Conservation (phyloP, 2,113 vertebrate genomes). For the Dromaius novaehollandiae region DNA sequence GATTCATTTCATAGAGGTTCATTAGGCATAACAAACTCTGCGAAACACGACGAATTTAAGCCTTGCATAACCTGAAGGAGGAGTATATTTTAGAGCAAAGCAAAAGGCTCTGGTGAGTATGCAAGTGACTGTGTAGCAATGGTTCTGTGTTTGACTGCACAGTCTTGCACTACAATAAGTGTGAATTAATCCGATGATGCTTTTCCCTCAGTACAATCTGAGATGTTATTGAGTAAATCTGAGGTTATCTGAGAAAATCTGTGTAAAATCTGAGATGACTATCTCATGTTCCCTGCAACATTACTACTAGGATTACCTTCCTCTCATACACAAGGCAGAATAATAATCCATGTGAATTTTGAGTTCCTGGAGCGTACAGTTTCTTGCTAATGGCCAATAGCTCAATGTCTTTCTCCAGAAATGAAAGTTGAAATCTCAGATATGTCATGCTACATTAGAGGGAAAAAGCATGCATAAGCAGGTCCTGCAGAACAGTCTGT, state of each 20-base stretch:
- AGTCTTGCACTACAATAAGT: background rate
- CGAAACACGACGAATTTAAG: background rate
- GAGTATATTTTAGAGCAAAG: background rate
- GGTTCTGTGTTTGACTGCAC: background rate
- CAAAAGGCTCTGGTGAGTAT: background rate
- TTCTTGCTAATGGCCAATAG: background rate
- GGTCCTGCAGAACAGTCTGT: background rate
- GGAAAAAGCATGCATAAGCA: background rate
- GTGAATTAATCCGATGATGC: background rate
- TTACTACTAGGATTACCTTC: background rate
- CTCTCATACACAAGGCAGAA: background rate
- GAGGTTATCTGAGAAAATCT: background rate
- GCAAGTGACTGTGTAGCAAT: too few species aligned
- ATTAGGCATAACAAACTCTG: background rate
- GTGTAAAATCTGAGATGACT: background rate
- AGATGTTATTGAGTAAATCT: background rate
- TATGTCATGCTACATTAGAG: background rate
- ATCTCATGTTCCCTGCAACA: background rate
- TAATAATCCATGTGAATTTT: background rate
- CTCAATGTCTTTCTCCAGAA: background rate
- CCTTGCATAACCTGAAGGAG: background rate
- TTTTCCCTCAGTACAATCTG: background rate
- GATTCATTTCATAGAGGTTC: background rate
- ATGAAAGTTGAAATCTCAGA: background rate
- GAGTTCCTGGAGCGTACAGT: background rate